A percentile compares a stretch with the other conserved stretches of the same genome.
Conservation (phyloP, 2,113 vertebrate species). For the Caranx melampygus region DNA sequence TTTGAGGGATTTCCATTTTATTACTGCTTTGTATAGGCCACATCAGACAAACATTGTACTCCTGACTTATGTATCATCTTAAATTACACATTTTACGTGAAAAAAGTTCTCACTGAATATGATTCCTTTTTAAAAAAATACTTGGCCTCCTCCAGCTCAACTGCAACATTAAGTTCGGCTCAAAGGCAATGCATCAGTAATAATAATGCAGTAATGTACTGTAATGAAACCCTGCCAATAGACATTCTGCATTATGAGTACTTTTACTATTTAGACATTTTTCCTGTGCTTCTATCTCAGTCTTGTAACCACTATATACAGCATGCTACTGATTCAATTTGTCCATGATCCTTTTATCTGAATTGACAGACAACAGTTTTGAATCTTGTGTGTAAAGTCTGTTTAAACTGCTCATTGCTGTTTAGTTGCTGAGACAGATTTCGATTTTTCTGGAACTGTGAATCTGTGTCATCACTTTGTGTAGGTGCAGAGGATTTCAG, state of each 20-base stretch:
- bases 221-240: too few species aligned
- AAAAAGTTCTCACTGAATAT: neutral
- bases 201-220: neutral
- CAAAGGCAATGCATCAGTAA: neutral
- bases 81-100: too few species aligned
- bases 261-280: neutral
- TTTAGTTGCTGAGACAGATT: neutral
- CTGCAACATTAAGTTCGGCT: too few species aligned
- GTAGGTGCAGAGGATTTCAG: constrained; percentile 15
- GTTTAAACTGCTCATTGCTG: neutral
- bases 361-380: neutral
- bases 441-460: neutral
- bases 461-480: constrained; percentile 26
- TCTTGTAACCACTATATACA: neutral
- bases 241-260: too few species aligned
- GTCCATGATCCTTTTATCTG: neutral
- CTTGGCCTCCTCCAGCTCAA: too few species aligned
- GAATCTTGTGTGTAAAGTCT: neutral
- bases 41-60: neutral
- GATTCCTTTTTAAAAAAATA: neutral
- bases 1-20: neutral
- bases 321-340: neutral
- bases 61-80: neutral
- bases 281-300: neutral
- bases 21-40: neutral